phyloP scores from a whole-genome alignment of 2,797 vertebrate genomes.

The Syncerus caffer region DNA sequence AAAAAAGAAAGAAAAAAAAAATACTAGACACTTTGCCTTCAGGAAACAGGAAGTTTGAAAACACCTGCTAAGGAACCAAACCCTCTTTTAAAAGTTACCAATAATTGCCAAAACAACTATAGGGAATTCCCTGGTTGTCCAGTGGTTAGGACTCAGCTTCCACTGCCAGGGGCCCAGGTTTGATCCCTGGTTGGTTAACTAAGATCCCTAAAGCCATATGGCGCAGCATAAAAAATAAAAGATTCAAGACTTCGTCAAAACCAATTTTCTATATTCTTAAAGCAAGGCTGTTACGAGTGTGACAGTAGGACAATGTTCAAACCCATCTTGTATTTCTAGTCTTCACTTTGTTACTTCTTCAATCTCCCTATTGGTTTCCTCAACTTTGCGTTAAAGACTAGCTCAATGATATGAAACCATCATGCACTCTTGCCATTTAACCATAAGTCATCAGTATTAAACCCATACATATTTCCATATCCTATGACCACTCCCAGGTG shows the following conservation, averaged over 20 bases:
- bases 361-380: neutral
- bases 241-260: constrained; percentile 39
- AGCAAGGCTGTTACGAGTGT: neutral
- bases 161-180: neutral
- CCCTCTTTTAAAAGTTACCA: neutral
- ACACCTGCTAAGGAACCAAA: neutral
- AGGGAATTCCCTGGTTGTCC: neutral
- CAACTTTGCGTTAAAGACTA: neutral
- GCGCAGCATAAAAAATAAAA: neutral
- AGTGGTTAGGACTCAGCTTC: neutral
- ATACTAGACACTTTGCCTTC: neutral
- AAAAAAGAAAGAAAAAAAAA: too few species aligned
- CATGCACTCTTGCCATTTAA: neutral
- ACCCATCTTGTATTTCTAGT: constrained; percentile 22
- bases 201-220: neutral
- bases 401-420: neutral
- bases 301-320: constrained; percentile 45
- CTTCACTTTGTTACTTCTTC: constrained; percentile 36
- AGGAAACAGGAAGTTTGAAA: neutral
- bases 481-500: neutral
- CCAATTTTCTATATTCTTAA: constrained; percentile 38
- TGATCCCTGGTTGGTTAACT: neutral
- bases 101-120: constrained; percentile 34
- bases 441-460: neutral
- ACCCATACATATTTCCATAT: neutral